phyloP scores from a whole-genome alignment of 2,888 invertebrate species.

The Chydorus sphaericus region DNA sequence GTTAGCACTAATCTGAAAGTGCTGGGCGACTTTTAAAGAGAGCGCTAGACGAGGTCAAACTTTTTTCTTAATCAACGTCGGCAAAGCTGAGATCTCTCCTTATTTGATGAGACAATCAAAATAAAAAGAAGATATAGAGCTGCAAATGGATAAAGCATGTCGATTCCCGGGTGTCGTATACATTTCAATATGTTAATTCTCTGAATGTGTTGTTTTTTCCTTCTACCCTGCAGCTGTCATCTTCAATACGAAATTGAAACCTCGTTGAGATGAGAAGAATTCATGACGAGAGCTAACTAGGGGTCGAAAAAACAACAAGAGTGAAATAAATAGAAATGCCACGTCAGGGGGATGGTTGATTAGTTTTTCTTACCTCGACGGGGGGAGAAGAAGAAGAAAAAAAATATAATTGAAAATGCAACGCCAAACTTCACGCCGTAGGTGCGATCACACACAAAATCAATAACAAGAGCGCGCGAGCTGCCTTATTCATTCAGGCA shows the following conservation, averaged over 20 bases:
- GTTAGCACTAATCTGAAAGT: background rate
- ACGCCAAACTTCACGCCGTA: background rate
- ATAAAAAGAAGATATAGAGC: too few relatives aligned
- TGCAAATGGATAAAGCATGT: constrained; percentile 4
- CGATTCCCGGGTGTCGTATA: background rate
- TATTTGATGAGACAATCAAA: background rate
- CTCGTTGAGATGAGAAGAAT: background rate
- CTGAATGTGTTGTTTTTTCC: too few relatives aligned
- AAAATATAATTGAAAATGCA: background rate
- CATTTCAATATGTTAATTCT: background rate
- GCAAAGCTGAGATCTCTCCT: background rate
- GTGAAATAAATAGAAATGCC: constrained; percentile 3
- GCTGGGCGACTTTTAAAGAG: background rate
- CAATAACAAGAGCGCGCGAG: too few relatives aligned
- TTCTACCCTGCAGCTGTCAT: too few relatives aligned
- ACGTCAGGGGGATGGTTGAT: constrained; percentile 6
- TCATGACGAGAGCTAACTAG: background rate
- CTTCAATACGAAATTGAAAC: too few relatives aligned
- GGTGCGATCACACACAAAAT: background rate
- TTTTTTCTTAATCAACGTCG: background rate
- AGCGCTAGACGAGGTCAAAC: background rate
- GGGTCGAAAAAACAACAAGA: background rate
- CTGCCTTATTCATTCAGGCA: too few relatives aligned
- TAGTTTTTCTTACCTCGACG: background rate
- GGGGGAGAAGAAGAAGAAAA: background rate